Base-by-base conservation (phyloP, 2,888 invertebrate species). In the Hirtodrosophila histrioides region DNA sequence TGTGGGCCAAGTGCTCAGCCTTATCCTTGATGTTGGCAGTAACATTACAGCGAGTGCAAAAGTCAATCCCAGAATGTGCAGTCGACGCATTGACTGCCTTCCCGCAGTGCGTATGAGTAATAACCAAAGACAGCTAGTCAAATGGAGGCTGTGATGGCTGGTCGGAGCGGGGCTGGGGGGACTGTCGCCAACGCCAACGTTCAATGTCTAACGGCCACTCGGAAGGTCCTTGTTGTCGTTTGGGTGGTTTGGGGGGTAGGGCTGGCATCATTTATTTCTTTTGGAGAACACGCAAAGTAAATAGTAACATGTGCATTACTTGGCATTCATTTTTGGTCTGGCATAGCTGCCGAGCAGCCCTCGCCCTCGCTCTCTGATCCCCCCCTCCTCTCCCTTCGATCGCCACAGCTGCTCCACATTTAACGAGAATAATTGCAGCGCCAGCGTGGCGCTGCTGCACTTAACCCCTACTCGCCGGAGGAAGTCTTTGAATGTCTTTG, bases 381-480 rank as follows among this genome's bases (percentile, higher is more conserved):
- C 29, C 17, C 29, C 5, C 36, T 4, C 7, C 0, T 5, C 27
- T 8, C 44, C 35, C 12, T 27, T 27, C 27, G 12, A 29, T 40
- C 23, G 23, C 51, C 36, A 46, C 53, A 69, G 78, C 61, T 79
- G 84, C 54, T 73, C 87, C 82, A 85, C 88, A 82, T 87, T 87
- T 79, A 74, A 73, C 72, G 78, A 86, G 86, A 88, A 84, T 88
- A 88, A 88, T 86, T 85, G 87, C 88, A 86, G 86, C 86, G 86
- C 76, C 86, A 78, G 56, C 61, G 60, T 81, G 86, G 88, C 86
- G 86, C 88, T 85, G 77, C 67, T 88, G 85, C 87, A 87, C 85
- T 86, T 86, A 86, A 62, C 75, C 79, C 75, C 71, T n/a, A 51
- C 67, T 55, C 35, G 41, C 55, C 43, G 9, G 36, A 37, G 36